Base-by-base conservation (phyloP, 2,888 invertebrate genomes). In the Sarcophaga caerulescens region DNA sequence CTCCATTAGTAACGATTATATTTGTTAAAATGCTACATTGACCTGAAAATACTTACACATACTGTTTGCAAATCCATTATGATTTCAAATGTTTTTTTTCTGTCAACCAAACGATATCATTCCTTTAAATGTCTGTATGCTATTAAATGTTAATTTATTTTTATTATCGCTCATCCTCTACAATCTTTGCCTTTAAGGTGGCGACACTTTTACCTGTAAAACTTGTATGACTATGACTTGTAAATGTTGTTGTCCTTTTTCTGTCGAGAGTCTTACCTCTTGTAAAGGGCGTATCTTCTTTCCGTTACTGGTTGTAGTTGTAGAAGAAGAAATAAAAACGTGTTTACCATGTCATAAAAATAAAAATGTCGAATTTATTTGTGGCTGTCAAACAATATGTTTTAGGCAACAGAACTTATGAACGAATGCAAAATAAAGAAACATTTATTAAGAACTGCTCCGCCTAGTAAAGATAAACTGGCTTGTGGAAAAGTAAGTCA, bases 251-350 rank as follows among this genome's bases (percentile, higher is more conserved):
- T 35, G 35, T 35, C 35, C 6, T 35, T 14, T 8, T 35, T 35
- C 10, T 10, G 1, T 35, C 8, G 10, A 35, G 35, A 8, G 35
- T 10, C 35, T 35, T 35, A 10, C 8, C 35, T 35, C 8, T 35
- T 35, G 35, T 35, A 35, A 6, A 78, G 78, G 78, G 78, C 78
- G 78, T 78, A 35, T 35, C 70, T 62, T 75, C 65, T 75, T 47
- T 35, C 65, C 19, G 11, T 65, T 75, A 65, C 23, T 35, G n/a
- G 25, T 23, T 47, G 60, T 62, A 52, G 65, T 65, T 65, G 25
- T 14, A 25, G 52, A 23, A 47, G 19, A 47, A 14, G 35, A 73
- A 47, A 65, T 57, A 35, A 65, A 65, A 75, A 63, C 35, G 35
- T 63, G 25, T 63, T 25, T 63, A 25, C 25, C 25, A 25, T 14